Conservation (phyloP, 2,113 vertebrate genomes). For the Catharus bicknelli region DNA sequence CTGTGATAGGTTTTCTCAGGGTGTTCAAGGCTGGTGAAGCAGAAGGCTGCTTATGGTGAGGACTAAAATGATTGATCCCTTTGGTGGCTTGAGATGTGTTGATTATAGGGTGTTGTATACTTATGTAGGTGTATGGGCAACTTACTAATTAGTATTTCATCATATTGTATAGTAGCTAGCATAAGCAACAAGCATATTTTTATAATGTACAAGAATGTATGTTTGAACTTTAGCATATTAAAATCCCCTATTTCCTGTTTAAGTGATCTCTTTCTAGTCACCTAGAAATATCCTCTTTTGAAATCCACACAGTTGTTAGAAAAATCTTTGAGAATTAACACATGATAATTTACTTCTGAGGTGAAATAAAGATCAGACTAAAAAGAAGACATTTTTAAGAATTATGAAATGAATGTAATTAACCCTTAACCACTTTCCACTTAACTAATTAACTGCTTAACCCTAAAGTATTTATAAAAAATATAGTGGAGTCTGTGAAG, state of each 20-base stretch:
- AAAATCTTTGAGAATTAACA: neutral
- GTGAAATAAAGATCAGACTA: neutral
- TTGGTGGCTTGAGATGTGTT: constrained; percentile 19
- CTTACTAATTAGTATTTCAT: neutral
- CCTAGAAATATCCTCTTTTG: neutral
- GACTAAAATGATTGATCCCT: constrained; percentile 5
- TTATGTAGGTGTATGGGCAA: neutral
- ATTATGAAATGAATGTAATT: constrained; percentile 1
- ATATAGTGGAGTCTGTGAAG: neutral
- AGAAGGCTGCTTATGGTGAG: constrained; percentile 1
- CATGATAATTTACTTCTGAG: neutral
- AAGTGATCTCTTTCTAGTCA: constrained; percentile 11
- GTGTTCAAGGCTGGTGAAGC: neutral
- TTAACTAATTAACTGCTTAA: constrained; percentile 20
- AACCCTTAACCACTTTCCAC: constrained; percentile 21
- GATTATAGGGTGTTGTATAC: neutral
- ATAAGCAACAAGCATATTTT: neutral
- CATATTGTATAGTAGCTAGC: neutral
- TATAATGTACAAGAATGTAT: neutral
- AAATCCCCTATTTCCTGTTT: neutral
- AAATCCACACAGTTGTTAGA: neutral
- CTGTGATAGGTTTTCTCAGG: neutral
- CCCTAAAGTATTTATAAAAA: constrained; percentile 9
- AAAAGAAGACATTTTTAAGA: neutral
- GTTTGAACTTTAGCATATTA: neutral